Base-by-base conservation (phyloP, 2,113 vertebrate species). In the Nanorana parkeri region DNA sequence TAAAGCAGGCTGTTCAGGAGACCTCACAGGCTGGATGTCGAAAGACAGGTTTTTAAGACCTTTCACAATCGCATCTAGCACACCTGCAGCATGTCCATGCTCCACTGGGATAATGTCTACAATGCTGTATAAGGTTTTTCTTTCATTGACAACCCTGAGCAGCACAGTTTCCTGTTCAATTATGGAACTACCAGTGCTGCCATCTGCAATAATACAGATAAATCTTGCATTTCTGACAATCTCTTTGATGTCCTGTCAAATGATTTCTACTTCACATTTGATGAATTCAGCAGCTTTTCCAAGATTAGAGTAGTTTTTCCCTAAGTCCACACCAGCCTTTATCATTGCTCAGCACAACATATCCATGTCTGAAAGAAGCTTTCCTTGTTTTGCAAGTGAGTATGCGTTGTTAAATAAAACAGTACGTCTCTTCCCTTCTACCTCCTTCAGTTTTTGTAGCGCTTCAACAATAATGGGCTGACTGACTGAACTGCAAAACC, bases 121-220 rank as follows among this genome's bases (percentile, higher is more conserved):
- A 60, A 60, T n/a, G n/a, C n/a, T n/a, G n/a, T n/a, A n/a, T n/a
- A n/a, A n/a, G n/a, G n/a, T n/a, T n/a, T n/a, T n/a, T n/a, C n/a
- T 20, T 60, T 17, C 56, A 60, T 60, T 60, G 2, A 19, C 5
- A 7, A 60, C 56, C 56, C 56, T 17, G 56, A 60, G 17, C 56
- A 60, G 56, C 56, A 60, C 56, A 11, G 56, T 60, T 60, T 60
- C 56, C 56, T 60, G 56, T 60, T 60, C 56, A 60, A 60, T 60
- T 10, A 60, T 60, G 56, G 54, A 10, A 55, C 54, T 55, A 55
- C 17, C 54, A n/a, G n/a, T n/a, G n/a, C n/a, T n/a, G n/a, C n/a
- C n/a, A n/a, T n/a, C n/a, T n/a, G n/a, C n/a, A n/a, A n/a, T n/a
- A n/a, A n/a, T n/a, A n/a, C n/a, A n/a, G n/a, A n/a, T n/a, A n/a